These are phyloP conservation scores for Sicus ferrugineus DNA, from an alignment of 2,888 invertebrate genomes.

Conservation along the genomic window DNA sequence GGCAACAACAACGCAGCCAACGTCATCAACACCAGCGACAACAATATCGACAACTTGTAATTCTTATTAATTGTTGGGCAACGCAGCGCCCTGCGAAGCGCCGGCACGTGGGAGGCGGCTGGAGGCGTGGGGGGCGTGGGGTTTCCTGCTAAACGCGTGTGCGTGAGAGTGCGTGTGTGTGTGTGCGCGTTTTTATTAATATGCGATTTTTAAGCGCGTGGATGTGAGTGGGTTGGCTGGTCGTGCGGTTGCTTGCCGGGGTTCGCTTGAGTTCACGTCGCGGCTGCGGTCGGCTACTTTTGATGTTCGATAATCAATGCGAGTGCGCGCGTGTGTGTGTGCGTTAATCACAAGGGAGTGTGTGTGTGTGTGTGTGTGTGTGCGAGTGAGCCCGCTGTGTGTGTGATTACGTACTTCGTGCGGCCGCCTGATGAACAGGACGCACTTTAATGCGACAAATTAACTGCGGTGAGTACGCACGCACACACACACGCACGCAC, in stretches of 20 bases:
- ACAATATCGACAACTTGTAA: slow-evolving; percentile 54
- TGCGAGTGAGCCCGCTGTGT: slow-evolving; percentile 1
- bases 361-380: neutral
- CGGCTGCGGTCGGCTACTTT: slow-evolving; percentile 16
- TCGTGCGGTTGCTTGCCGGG: neutral
- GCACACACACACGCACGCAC: slow-evolving; percentile 50
- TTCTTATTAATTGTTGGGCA: slow-evolving; percentile 58
- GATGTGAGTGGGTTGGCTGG: too few relatives aligned
- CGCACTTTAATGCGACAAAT: slow-evolving; percentile 47
- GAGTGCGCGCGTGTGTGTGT: neutral
- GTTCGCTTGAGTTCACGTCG: neutral
- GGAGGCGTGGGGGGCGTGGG: too few relatives aligned
- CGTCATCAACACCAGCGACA: slow-evolving; percentile 17
- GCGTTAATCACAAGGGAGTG: too few relatives aligned
- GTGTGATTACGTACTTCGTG: neutral
- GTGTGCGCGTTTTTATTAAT: slow-evolving; percentile 5
- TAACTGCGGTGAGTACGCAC: slow-evolving; percentile 52
- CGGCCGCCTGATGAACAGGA: slow-evolving; percentile 21
- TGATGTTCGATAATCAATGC: slow-evolving; percentile 28
- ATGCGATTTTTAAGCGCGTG: neutral
- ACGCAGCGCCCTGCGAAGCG: neutral
- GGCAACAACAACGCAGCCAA: neutral
- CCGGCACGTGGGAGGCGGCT: neutral
- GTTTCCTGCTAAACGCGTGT: neutral
- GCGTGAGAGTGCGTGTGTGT: slow-evolving; percentile 26